Evolutionary conservation across 1,140 invertebrate species (phyloP), one percentile per base, ranked within the genome.

Genomic region (Drosophila orosa): DNA sequence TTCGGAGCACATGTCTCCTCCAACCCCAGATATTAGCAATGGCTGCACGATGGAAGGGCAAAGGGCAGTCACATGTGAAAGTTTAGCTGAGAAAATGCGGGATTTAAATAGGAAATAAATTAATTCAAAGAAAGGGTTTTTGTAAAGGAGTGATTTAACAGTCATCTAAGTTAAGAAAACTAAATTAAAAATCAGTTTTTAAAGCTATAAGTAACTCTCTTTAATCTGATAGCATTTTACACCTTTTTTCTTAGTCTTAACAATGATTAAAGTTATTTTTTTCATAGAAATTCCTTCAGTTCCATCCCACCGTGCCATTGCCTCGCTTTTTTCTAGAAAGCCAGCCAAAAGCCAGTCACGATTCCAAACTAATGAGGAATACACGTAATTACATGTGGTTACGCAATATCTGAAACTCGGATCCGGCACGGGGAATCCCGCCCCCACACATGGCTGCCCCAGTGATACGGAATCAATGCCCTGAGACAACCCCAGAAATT

Each of bases 331-430:
- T 45, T 39, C 7, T 8, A 58, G 37, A 29, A 56, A 62, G 40
- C 50, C 37, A 37, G 37, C 40, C 15, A 69, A 54, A 76, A 80
- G 67, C 73, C 61, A 40, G 77, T 80, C 84, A 89, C 84, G 80
- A 74, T 42, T 79, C 54, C 73, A 45, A 78, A 89, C 80, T 89
- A 84, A 89, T 89, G 84, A 80, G 69, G 66, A 74, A 89, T 74
- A 87, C 80, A 74, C 66, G 80, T 89, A 89, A 89, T 89, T 89
- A 84, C 84, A 89, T 78, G 84, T 69, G 84, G 80, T 78, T 89
- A 66, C 61, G 77, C 62, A 83, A 87, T 87, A 89, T 78, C 59
- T 35, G 57, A 44, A 74, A 42, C 54, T 45, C 27, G 13, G 31
- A 37, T 74, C 31, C 29, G 54, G 45, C 37, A 42, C 39, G 31